Conservation (phyloP, 2,113 vertebrate genomes). For the Apteryx mantelli region DNA sequence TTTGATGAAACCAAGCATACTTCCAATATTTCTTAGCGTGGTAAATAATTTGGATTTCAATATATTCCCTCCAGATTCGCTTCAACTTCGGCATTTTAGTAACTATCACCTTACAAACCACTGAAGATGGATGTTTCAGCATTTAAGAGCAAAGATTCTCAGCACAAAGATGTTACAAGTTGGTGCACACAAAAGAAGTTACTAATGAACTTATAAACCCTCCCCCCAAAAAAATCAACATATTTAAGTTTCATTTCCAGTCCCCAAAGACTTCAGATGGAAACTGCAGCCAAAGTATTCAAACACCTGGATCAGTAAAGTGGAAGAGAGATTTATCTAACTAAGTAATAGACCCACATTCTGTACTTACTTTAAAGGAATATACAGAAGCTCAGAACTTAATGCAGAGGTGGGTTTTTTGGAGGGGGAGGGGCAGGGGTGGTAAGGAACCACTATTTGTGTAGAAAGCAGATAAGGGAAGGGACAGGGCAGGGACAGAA, state of each 20-base stretch:
- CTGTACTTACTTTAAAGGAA: background rate
- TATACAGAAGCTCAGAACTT: background rate
- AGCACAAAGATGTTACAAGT: background rate
- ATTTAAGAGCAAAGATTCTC: background rate
- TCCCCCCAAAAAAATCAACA: background rate
- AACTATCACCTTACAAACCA: background rate
- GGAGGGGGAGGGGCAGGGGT: background rate
- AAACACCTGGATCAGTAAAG: background rate
- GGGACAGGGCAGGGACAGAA: too few species aligned
- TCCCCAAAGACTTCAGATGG: background rate
- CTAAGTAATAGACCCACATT: background rate
- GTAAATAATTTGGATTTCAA: background rate
- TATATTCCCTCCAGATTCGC: background rate
- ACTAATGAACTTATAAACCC: background rate
- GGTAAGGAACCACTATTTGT: fast-evolving
- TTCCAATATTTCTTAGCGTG: background rate
- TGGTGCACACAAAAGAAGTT: background rate
- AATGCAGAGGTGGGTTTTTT: background rate
- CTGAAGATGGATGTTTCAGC: background rate
- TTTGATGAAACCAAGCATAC: background rate
- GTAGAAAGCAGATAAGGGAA: background rate
- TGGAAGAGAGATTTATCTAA: background rate
- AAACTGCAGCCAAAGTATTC: background rate
- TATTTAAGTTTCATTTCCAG: background rate
- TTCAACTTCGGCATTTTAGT: background rate